phyloP scores from a whole-genome alignment of 2,888 invertebrate genomes.

The Caenorhabditis wallacei region DNA sequence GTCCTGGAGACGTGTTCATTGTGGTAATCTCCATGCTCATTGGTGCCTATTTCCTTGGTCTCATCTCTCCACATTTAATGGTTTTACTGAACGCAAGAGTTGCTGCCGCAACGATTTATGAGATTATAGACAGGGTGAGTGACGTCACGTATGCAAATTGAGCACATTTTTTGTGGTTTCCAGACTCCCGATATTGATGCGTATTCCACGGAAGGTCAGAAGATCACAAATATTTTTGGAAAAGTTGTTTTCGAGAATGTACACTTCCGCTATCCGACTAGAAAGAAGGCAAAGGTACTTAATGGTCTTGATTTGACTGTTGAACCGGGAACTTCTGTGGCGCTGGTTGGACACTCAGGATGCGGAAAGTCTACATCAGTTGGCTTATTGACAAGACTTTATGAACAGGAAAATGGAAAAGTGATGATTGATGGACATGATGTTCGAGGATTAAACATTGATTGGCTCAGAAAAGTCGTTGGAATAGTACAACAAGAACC shows the following conservation, averaged over 20 bases:
- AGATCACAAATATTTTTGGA: conserved; percentile 68
- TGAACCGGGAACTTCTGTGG: conserved; percentile 83
- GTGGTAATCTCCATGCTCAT: conserved; percentile 71
- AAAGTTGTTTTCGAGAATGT: conserved; percentile 75
- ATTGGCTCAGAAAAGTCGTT: conserved; percentile 60
- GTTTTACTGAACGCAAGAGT: conserved; percentile 79
- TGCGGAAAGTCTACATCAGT: conserved; percentile 88
- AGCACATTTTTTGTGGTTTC: conserved; percentile 27
- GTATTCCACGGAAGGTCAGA: conserved; percentile 69
- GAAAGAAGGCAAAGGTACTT: conserved; percentile 76
- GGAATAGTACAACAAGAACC: conserved; percentile 75
- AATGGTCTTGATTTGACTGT: conserved; percentile 83
- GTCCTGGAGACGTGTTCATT: conserved; percentile 78
- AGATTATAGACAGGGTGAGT: conserved; percentile 76
- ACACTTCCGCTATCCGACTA: conserved; percentile 77
- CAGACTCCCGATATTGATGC: conserved; percentile 72
- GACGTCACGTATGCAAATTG: conserved; percentile 31
- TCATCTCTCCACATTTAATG: conserved; percentile 79
- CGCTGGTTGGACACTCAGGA: conserved; percentile 87
- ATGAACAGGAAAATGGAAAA: conserved; percentile 88
- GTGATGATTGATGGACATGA: conserved; percentile 82
- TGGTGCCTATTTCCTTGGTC: conserved; percentile 78
- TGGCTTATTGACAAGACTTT: conserved; percentile 87
- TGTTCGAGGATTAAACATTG: conserved; percentile 63
- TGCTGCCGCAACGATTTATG: conserved; percentile 79